Base-by-base conservation (phyloP, 2,888 invertebrate genomes). In the Epiblema foenella region DNA sequence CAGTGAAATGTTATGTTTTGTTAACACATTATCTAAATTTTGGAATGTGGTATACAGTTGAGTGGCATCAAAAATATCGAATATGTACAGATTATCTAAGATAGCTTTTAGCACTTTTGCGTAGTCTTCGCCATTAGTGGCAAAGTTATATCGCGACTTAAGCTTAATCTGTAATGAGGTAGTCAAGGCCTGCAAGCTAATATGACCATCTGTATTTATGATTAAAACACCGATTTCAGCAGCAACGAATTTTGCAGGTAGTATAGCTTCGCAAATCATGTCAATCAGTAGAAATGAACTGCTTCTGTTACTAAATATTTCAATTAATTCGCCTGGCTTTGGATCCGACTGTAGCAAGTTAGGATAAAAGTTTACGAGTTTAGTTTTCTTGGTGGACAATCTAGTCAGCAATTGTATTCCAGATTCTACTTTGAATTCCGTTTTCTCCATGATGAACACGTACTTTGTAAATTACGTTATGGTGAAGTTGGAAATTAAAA, bases 381-480 rank as follows among this genome's bases (percentile, higher is more conserved):
- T 85, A 0, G 90, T 85, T 75, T 91, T 91, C 73, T 85, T 88
- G 18, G 83, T 87, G 15, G 51, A 17, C 42, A 95, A 77, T 79
- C 95, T 91, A 56, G 94, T 87, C 20, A 95, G 79, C 68, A 95
- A 83, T 80, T 95, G 95, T n/a, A 94, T 78, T 51, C 95, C 95
- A 17, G 95, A 94, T 88, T 95, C 95, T 29, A 94, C 83, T 84
- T 87, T 91, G 74, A 84, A 86, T 68, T 80, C 83, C 12, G 74
- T 71, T 59, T 75, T 68, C 39, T 77, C 74, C 77, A 78, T 80
- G 42, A 52, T 15, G 20, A 33, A 8, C 33, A 8, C 5, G 33
- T 33, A 33, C 33, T 29, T 4, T 10, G 17, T 17, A 12, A 9
- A 24, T 56, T 29, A 57, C 15, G 46, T 42, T 15, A 12, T 42